Conservation (phyloP, 1,140 invertebrate species). For the Epicauta chinensis region DNA sequence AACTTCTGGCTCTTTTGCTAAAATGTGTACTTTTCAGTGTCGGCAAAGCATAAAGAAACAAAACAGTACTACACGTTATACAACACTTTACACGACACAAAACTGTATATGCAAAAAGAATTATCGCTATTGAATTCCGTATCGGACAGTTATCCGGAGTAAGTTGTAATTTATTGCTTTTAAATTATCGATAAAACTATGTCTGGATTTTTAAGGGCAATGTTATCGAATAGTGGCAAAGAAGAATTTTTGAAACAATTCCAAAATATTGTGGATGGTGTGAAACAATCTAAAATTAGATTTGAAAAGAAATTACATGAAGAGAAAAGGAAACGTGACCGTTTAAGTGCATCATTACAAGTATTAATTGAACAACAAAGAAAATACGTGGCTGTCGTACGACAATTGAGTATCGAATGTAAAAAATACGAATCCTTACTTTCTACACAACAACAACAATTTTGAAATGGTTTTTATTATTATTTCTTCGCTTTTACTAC, state of each 20-base stretch:
- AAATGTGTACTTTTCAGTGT: slow-evolving; percentile 61
- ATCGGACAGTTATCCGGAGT: slow-evolving; percentile 87
- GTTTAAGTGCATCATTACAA: slow-evolving; percentile 63
- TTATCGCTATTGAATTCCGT: slow-evolving; percentile 89
- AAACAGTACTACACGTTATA: slow-evolving; percentile 96
- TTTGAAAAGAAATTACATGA: slow-evolving; percentile 58
- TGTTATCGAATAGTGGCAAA: slow-evolving; percentile 60
- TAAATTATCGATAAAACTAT: slow-evolving; percentile 8
- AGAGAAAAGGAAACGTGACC: slow-evolving; percentile 67
- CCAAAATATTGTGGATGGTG: slow-evolving; percentile 77
- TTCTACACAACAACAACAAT: too few species aligned
- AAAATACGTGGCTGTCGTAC: slow-evolving; percentile 77
- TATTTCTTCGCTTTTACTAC: too few species aligned
- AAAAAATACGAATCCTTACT: slow-evolving; percentile 54
- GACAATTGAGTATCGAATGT: slow-evolving; percentile 70
- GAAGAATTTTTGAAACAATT: slow-evolving; percentile 87
- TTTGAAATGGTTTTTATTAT: too few species aligned
- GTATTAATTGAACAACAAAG: slow-evolving; percentile 74
- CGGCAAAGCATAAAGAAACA: slow-evolving; percentile 90
- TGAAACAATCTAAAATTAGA: slow-evolving; percentile 75
- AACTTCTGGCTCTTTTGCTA: too few species aligned
- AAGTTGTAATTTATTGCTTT: slow-evolving; percentile 48
- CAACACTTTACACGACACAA: slow-evolving; percentile 92
- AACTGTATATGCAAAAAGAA: slow-evolving; percentile 87
- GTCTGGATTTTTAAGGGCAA: slow-evolving; percentile 49